Percentiles rank a stretch among this genome's conserved stretches.
These are phyloP conservation scores for Polypterus senegalus DNA, from an alignment of 2,113 vertebrate genomes.

Conservation along the genomic window DNA sequence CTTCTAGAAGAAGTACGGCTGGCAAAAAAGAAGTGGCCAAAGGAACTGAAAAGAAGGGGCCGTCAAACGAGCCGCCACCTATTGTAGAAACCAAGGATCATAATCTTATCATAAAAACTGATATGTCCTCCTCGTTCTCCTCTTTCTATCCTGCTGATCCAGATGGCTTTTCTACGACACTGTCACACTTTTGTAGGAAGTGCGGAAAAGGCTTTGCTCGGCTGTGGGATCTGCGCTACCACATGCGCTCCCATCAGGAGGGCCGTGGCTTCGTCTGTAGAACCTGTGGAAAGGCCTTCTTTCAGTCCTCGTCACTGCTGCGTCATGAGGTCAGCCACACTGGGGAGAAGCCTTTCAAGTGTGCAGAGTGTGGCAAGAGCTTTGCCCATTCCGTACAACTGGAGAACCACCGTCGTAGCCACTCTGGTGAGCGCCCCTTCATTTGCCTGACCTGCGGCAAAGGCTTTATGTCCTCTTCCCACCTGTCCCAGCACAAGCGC, in stretches of 20 bases:
- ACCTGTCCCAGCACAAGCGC: constrained; percentile 44
- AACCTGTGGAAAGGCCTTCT: constrained; percentile 40
- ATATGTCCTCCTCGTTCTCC: too few species aligned
- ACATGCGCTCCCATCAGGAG: not conserved
- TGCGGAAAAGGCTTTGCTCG: constrained; percentile 6
- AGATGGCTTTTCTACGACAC: too few species aligned
- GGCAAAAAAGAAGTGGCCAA: too few species aligned
- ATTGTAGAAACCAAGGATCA: too few species aligned
- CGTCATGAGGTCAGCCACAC: constrained; percentile 51
- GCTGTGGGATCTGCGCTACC: constrained; percentile 7
- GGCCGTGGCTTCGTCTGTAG: constrained; percentile 27
- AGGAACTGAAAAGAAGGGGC: too few species aligned
- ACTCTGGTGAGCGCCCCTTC: constrained; percentile 47
- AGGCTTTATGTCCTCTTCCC: constrained; percentile 44
- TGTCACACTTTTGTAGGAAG: not conserved
- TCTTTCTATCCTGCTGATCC: too few species aligned
- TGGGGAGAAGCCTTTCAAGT: constrained; percentile 43
- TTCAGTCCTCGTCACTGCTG: constrained; percentile 39
- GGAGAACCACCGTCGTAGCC: constrained; percentile 42
- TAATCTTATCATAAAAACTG: too few species aligned
- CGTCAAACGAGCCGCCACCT: too few species aligned
- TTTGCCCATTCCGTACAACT: constrained; percentile 48
- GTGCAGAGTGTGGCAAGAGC: constrained; percentile 31
- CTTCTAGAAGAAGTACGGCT: too few species aligned
- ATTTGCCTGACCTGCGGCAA: constrained; percentile 40